Base-by-base conservation (phyloP, 92 coral and sea anemone genomes). In the Porites rus region DNA sequence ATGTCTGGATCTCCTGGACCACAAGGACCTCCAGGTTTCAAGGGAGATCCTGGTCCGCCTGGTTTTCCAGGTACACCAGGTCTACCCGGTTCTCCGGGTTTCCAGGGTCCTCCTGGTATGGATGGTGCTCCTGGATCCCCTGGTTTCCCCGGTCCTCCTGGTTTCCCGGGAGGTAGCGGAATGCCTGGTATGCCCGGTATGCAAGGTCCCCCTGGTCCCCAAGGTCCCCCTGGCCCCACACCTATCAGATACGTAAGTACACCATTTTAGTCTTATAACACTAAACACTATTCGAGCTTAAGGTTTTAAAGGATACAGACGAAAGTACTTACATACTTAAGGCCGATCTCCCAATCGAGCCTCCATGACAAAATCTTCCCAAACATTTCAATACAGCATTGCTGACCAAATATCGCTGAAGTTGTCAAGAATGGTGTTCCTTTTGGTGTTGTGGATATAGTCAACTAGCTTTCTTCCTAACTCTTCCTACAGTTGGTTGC, bases 121-220 rank as follows among this genome's bases (percentile, higher is more conserved):
- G 99, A 97, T 84, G 99, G 99, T 87, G 88, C 94, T 88, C 99
- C 99, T 14, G 99, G 99, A 46, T 77, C 99, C 25, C 99, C 99
- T 20, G 99, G 99, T 92, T 86, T 97, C 80, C 95, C 99, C 14
- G 99, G 99, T 76, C 90, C 98, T n/a, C 89, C 98, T 58, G 99
- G 99, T 88, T 89, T 92, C 92, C 95, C 93, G 28, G 99, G 99
- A 64, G 99, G 99, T 72, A 97, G 99, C 69, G 99, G 99, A 89
- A 93, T 93, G 98, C 93, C 97, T 72, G 99, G 99, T 72, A 88
- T 93, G 9, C 97, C 98, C 58, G 99, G 99, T 86, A 84, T 90
- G 77, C 95, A 96, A 46, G 99, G 99, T 68, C 77, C 94, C 69
- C 94, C 91, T 24, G 99, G 99, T 78, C 97, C 97, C 9, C 97